Conservation (phyloP, 2,888 invertebrate genomes). For the Yponomeuta cagnagella region DNA sequence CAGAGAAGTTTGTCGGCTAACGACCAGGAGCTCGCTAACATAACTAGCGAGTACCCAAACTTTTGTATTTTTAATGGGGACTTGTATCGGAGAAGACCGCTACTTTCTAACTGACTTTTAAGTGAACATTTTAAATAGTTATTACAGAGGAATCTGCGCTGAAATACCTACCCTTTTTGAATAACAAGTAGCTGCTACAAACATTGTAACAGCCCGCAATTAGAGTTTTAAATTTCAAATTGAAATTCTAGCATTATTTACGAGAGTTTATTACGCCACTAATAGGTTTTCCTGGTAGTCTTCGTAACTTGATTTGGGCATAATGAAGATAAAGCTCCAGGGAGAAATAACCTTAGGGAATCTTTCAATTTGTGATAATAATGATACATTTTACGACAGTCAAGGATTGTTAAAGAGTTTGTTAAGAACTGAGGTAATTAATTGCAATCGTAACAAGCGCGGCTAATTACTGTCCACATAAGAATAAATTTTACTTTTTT, state of each 20-base stretch:
- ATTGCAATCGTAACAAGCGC: too few species aligned
- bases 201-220: background rate
- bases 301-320: background rate
- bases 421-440: too few species aligned
- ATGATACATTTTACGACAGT: background rate
- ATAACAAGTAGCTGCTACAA: background rate
- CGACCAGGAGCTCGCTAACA: conserved; percentile 9
- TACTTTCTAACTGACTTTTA: conserved; percentile 2
- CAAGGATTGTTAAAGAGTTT: too few species aligned
- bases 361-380: background rate
- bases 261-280: background rate
- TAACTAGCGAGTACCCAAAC: conserved; percentile 22
- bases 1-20: conserved; percentile 13
- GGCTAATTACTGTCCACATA: too few species aligned
- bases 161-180: background rate
- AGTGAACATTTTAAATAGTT: background rate
- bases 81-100: conserved; percentile 26
- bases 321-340: background rate
- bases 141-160: background rate
- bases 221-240: background rate
- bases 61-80: conserved; percentile 57
- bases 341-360: background rate
- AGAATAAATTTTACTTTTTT: too few species aligned
- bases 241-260: background rate
- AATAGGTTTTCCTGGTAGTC: background rate